These are phyloP conservation scores for Silurus lanzhouensis DNA, from an alignment of 2,797 vertebrate genomes.

Conservation along the genomic window DNA sequence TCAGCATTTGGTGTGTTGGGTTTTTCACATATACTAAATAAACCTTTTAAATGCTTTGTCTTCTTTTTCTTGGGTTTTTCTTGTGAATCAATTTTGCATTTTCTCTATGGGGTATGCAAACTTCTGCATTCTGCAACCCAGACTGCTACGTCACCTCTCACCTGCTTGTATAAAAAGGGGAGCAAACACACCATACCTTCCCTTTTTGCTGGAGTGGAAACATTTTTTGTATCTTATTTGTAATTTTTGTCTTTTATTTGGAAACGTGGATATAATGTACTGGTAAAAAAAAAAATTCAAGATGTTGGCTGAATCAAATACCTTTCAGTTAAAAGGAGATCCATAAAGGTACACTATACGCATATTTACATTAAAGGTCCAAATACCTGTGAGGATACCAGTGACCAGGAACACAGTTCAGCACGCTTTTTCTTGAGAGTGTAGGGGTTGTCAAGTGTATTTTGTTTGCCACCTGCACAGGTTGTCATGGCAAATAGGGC, in stretches of 20 bases:
- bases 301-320: not conserved
- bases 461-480: not conserved
- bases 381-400: not conserved
- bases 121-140: not conserved
- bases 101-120: not conserved
- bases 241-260: not conserved
- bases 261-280: not conserved
- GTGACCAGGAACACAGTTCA: not conserved
- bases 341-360: not conserved
- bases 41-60: not conserved
- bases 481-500: not conserved
- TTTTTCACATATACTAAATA: not conserved
- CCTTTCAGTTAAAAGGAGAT: not conserved
- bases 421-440: not conserved
- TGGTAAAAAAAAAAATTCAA: not conserved
- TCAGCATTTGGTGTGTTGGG: not conserved
- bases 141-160: not conserved
- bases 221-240: not conserved
- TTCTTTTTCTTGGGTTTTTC: not conserved
- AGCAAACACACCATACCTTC: not conserved
- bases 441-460: not conserved
- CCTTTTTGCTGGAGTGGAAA: not conserved
- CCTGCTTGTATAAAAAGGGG: not conserved
- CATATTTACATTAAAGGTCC: not conserved
- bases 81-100: not conserved